These are phyloP conservation scores for Papilio dardanus DNA, from an alignment of 1,140 invertebrate species.

Conservation along the genomic window DNA sequence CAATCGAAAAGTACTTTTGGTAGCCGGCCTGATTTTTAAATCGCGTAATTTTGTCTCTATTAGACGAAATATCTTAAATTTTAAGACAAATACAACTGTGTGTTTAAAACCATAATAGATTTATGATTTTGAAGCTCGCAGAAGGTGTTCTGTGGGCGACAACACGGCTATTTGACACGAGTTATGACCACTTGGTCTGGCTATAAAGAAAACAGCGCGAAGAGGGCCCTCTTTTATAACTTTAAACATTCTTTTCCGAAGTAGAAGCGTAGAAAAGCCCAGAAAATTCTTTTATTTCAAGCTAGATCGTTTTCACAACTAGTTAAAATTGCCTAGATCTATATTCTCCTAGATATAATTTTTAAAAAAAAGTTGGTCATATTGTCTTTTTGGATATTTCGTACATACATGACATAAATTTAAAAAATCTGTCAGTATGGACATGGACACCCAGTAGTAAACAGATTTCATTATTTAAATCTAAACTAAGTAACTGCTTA, in stretches of 20 bases:
- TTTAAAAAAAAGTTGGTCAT: too few species aligned
- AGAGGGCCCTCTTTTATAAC: background rate
- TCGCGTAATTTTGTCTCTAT: too few species aligned
- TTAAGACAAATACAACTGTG: background rate
- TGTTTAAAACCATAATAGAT: constrained; percentile 28
- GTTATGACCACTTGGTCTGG: constrained; percentile 29
- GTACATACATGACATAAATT: too few species aligned
- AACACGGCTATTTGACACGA: constrained; percentile 28
- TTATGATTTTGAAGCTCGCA: constrained; percentile 25
- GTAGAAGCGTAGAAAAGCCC: background rate
- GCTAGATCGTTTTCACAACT: background rate
- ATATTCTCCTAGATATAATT: too few species aligned
- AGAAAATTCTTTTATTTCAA: constrained; percentile 3
- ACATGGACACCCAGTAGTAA: too few species aligned
- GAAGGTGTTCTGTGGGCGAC: constrained; percentile 29
- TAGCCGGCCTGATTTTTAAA: too few species aligned
- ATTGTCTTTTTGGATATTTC: too few species aligned
- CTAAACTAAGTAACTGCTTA: background rate
- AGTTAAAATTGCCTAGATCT: background rate
- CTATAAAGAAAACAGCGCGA: constrained; percentile 26
- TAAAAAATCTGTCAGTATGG: too few species aligned
- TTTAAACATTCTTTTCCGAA: background rate
- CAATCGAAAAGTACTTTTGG: too few species aligned
- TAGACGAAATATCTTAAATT: too few species aligned
- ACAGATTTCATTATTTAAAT: background rate